These are phyloP conservation scores for Wasmannia auropunctata DNA, from an alignment of 1,140 invertebrate species.

Conservation along the genomic window DNA sequence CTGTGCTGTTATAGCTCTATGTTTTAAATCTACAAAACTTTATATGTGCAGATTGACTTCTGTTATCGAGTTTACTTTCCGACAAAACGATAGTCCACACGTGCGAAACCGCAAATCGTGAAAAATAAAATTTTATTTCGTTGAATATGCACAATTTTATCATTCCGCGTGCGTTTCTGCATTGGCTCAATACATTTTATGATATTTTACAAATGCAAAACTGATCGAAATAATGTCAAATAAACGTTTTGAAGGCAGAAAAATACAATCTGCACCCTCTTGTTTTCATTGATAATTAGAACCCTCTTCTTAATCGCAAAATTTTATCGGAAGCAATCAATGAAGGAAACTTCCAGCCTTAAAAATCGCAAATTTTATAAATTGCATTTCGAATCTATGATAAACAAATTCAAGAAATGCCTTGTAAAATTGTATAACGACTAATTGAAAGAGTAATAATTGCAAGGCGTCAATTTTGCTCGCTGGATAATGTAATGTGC, in stretches of 20 bases:
- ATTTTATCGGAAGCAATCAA: not conserved
- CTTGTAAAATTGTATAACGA: not conserved
- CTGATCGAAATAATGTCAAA: not conserved
- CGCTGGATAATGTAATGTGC: not conserved
- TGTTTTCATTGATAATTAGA: not conserved
- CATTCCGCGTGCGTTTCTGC: not conserved
- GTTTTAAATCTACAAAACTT: too few relatives aligned
- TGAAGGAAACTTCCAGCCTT: too few relatives aligned
- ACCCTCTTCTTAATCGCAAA: not conserved
- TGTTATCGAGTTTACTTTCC: not conserved
- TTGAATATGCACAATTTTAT: not conserved
- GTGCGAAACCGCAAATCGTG: not conserved
- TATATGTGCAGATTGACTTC: not conserved
- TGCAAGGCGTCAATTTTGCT: not conserved
- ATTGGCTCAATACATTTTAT: not conserved
- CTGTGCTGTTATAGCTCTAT: too few relatives aligned
- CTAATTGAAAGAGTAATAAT: conserved; percentile 4
- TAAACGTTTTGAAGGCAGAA: not conserved
- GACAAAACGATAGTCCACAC: not conserved
- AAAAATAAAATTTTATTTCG: not conserved
- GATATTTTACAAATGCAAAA: not conserved
- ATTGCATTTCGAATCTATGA: not conserved
- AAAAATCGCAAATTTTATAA: not conserved
- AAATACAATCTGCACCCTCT: not conserved
- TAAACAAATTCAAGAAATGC: conserved; percentile 2